These are phyloP conservation scores for Aegypius monachus DNA, from an alignment of 2,113 vertebrate species.

Conservation along the genomic window DNA sequence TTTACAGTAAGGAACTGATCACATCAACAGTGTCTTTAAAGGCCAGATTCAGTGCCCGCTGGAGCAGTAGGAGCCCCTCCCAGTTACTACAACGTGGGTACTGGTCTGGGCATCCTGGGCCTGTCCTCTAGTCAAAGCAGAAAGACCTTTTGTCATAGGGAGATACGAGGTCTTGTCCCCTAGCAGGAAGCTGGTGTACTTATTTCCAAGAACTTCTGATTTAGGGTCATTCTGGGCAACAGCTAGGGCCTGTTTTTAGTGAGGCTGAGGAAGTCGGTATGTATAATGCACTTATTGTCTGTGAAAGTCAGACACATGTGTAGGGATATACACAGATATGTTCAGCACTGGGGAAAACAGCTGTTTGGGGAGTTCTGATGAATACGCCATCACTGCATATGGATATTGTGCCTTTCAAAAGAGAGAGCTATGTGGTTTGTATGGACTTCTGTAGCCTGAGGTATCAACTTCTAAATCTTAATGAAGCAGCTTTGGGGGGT, in stretches of 20 bases:
- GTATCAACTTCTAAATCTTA: not conserved
- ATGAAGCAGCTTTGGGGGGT: not conserved
- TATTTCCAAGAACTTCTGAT: not conserved
- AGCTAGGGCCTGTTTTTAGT: not conserved
- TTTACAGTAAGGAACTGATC: not conserved
- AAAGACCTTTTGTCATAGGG: not conserved
- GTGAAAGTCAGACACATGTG: not conserved
- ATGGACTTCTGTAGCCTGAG: not conserved
- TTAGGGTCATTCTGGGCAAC: not conserved
- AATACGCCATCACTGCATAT: not conserved
- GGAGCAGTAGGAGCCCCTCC: not conserved
- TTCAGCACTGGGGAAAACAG: not conserved
- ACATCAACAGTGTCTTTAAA: not conserved
- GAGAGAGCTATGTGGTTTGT: not conserved
- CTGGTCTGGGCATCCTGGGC: not conserved
- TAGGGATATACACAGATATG: not conserved
- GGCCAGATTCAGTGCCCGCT: accelerated
- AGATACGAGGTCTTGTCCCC: not conserved
- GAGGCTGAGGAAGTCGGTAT: not conserved
- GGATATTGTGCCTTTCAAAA: not conserved
- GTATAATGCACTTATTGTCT: not conserved
- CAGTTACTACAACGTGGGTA: not conserved
- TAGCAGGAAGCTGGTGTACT: not conserved
- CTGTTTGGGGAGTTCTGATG: not conserved
- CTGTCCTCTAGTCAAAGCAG: not conserved